These are phyloP conservation scores for Papilio elwesi DNA, from an alignment of 2,888 invertebrate species.

Conservation along the genomic window DNA sequence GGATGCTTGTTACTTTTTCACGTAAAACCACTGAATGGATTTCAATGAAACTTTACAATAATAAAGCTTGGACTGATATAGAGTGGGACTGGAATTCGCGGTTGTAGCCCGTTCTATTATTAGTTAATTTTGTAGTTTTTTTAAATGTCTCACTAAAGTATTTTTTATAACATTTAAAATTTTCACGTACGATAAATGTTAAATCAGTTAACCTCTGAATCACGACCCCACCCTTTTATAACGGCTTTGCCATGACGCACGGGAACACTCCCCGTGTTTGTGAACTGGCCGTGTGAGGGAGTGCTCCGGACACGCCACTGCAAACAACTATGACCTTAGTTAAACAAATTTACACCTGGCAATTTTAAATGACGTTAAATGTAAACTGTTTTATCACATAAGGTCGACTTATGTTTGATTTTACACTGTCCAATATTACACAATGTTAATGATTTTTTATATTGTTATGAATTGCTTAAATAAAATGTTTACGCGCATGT, in stretches of 20 bases:
- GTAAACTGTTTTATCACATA: neutral
- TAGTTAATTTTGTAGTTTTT: no score
- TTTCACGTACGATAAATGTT: neutral
- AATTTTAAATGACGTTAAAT: neutral
- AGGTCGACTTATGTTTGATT: neutral
- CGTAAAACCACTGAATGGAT: no score
- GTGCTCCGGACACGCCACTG: constrained; percentile 15
- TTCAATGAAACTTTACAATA: no score
- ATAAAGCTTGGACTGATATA: no score
- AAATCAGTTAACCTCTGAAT: constrained; percentile 20
- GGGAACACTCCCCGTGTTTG: constrained; percentile 24
- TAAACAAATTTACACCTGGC: constrained; percentile 10
- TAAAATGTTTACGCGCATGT: no score
- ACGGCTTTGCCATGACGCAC: constrained; percentile 26
- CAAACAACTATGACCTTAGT: constrained; percentile 18
- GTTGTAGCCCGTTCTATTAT: no score
- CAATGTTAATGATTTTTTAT: neutral
- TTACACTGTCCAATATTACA: neutral
- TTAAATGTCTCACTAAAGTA: no score
- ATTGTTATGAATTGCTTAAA: neutral
- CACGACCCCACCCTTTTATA: constrained; percentile 24
- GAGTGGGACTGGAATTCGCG: no score
- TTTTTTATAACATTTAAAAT: neutral
- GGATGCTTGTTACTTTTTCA: no score
- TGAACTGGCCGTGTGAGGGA: neutral